Percentiles rank a stretch among this genome's conserved stretches.
These are phyloP conservation scores for Hofmannophila pseudospretella DNA, from an alignment of 2,888 invertebrate species.

Conservation along the genomic window DNA sequence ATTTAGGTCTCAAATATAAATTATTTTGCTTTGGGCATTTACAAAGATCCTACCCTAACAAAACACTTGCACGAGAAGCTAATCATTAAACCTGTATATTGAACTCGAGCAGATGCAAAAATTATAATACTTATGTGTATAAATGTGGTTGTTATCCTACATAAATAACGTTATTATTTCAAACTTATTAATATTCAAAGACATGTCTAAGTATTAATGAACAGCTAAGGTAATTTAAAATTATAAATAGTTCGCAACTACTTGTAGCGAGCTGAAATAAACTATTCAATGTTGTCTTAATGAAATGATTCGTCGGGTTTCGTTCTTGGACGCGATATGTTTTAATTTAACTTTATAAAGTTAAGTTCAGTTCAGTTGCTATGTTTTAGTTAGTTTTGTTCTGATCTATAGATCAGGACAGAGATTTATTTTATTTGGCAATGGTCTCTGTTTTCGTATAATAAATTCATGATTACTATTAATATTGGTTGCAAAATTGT, in stretches of 20 bases:
- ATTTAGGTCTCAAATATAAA: no score
- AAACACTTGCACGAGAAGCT: not conserved
- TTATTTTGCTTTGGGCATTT: no score
- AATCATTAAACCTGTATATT: not conserved
- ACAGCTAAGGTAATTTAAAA: not conserved
- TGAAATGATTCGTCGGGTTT: not conserved
- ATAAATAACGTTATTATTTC: not conserved
- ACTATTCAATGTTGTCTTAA: conserved; percentile 1
- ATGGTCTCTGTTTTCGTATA: no score
- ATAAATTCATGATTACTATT: no score
- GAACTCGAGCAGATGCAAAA: not conserved
- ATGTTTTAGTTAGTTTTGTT: no score
- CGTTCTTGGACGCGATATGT: not conserved
- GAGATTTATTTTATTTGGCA: no score
- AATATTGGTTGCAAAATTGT: no score
- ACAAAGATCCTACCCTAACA: not conserved
- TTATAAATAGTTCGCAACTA: conserved; percentile 1
- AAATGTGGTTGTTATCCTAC: no score
- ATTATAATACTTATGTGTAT: not conserved
- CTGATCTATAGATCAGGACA: no score
- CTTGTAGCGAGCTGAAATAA: not conserved
- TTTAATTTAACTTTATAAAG: conserved; percentile 1
- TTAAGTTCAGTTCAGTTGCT: no score
- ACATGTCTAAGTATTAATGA: not conserved
- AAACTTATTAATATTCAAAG: not conserved